phyloP scores from a whole-genome alignment of 2,113 vertebrate genomes.

The Paradoxurus hermaphroditus region DNA sequence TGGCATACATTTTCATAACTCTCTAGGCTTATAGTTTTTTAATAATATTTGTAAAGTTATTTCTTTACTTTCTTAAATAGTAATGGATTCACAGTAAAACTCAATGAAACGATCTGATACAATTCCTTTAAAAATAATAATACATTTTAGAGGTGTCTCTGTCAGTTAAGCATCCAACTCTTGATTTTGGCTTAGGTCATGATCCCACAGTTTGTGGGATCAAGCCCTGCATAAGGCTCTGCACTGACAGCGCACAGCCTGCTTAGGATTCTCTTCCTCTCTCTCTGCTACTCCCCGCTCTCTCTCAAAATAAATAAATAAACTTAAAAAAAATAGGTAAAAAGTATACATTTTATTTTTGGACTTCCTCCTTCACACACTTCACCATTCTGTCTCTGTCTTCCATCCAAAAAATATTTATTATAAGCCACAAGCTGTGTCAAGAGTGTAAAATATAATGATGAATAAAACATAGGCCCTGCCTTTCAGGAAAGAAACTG shows the following conservation, averaged over 20 bases:
- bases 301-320: too few relatives aligned
- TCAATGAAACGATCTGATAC: background rate
- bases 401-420: constrained; percentile 34
- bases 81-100: constrained; percentile 11
- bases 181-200: too few relatives aligned
- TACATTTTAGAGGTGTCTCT: background rate
- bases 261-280: too few relatives aligned
- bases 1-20: background rate
- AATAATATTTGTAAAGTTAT: background rate
- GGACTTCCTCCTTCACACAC: background rate
- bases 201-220: too few relatives aligned
- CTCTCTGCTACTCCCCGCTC: too few relatives aligned
- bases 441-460: background rate
- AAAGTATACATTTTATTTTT: background rate
- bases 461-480: background rate
- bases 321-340: background rate
- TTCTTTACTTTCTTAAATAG: background rate
- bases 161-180: too few relatives aligned
- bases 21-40: background rate
- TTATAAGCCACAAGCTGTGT: background rate
- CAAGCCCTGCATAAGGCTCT: too few relatives aligned
- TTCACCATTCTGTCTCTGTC: background rate
- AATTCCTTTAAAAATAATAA: background rate
- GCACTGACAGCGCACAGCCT: too few relatives aligned
- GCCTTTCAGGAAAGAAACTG: background rate